Evolutionary conservation across 2,888 invertebrate species (phyloP), one percentile per base, ranked within the genome.

Genomic region (Caenorhabditis angaria): DNA sequence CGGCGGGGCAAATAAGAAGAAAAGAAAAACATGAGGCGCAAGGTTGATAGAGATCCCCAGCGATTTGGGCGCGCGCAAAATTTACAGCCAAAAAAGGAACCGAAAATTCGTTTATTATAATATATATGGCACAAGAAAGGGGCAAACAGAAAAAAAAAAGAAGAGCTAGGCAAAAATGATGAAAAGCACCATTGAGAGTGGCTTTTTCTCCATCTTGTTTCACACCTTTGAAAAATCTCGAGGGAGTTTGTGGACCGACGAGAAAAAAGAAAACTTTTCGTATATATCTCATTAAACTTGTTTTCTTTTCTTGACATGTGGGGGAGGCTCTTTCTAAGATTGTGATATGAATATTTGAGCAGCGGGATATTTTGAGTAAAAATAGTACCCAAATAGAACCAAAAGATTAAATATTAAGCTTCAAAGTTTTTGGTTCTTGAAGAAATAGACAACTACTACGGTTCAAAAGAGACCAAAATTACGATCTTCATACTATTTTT

Each of bases 141-240:
- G 41, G 2, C 6, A 32, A 32, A 32, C 3, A 18, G 41, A 6
- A 41, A 41, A 41, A 41, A 65, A 64, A 70, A 50, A 4, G 24
- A 70, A 65, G 65, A 65, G 55, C 53, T 54, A 48, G 55, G 27
- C 25, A 32, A 29, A 65, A 65, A 70, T 70, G 70, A 70, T 65
- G 70, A 62, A 70, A 70, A 70, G 70, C 70, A 65, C 70, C 70
- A 65, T 70, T 60, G 70, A 70, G 70, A 65, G 65, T 70, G 25
- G 22, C 28, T 53, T n/a, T n/a, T n/a, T n/a, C n/a, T n/a, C n/a
- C 59, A 53, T 27, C 22, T 29, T 32, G 48, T 54, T 61, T 70
- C 70, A 70, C 70, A 70, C 70, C 70, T 70, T 70, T 54, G 50
- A 22, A 12, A 41, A 18, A 14, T 41, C 41, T 41, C 41, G 3